Percentiles rank a stretch among this genome's conserved stretches.
Conservation (phyloP, 1,140 invertebrate species). For the Polypedilum vanderplanki region DNA sequence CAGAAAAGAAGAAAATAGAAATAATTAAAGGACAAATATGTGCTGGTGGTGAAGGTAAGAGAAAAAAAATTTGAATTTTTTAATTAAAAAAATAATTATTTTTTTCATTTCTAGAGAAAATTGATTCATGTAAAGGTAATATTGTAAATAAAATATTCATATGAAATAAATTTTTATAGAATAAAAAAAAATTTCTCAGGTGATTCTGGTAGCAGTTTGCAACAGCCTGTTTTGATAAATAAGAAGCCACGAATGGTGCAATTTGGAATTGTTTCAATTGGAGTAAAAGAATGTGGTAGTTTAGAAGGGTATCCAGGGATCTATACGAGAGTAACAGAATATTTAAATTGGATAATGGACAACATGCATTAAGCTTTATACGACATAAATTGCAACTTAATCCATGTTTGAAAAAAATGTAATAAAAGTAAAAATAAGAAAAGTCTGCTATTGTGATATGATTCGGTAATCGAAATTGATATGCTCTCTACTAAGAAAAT, state of each 20-base stretch:
- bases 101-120: not conserved
- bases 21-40: not conserved
- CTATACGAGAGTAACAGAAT: constrained; percentile 53
- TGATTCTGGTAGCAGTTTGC: constrained; percentile 54
- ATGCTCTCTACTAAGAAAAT: no score
- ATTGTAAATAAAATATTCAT: not conserved
- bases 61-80: no score
- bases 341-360: constrained; percentile 60
- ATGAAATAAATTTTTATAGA: not conserved
- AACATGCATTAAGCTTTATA: constrained; percentile 40
- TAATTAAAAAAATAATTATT: not conserved
- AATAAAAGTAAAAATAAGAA: no score
- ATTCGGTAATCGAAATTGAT: no score
- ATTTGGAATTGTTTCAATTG: constrained; percentile 56
- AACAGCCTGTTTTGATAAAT: constrained; percentile 41
- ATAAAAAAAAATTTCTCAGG: constrained; percentile 33
- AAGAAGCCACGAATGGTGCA: constrained; percentile 45
- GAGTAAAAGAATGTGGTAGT: constrained; percentile 49
- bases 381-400: no score
- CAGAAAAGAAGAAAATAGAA: not conserved
- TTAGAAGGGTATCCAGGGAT: constrained; percentile 51
- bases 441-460: no score
- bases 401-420: no score
- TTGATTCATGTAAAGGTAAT: constrained; percentile 54
- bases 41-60: constrained; percentile 1